phyloP scores from a whole-genome alignment of 2,797 vertebrate species.

The Varecia variegata region DNA sequence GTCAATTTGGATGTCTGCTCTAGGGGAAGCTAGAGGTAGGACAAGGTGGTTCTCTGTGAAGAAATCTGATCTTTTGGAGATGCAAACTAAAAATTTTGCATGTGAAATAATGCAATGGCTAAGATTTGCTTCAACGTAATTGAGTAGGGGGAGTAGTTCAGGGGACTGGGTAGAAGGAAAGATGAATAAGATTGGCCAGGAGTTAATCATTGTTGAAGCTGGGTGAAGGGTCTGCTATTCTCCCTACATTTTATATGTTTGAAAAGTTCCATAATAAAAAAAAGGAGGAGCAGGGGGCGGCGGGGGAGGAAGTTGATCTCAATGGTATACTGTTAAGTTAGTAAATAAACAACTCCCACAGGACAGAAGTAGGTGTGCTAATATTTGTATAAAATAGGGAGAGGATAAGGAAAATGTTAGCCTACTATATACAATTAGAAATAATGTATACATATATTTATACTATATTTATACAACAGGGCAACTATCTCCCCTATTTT shows the following conservation, averaged over 20 bases:
- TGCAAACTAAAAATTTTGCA: neutral
- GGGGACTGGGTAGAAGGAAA: neutral
- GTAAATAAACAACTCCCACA: neutral
- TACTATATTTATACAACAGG: neutral
- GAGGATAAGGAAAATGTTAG: neutral
- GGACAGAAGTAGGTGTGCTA: neutral
- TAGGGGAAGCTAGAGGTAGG: neutral
- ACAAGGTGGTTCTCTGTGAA: neutral
- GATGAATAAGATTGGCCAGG: neutral
- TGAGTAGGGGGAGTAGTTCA: neutral
- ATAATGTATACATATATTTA: neutral
- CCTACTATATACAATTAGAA: neutral
- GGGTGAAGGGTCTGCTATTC: too few species aligned
- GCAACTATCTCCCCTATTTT: neutral
- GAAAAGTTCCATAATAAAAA: neutral
- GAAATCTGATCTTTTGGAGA: neutral
- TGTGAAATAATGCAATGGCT: neutral
- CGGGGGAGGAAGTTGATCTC: too few species aligned
- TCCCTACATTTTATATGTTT: neutral
- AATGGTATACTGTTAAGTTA: neutral
- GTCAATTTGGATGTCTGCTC: neutral
- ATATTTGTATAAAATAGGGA: neutral
- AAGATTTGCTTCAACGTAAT: neutral
- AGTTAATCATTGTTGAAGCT: neutral
- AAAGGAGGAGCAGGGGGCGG: too few species aligned